Evolutionary conservation across 2,888 invertebrate genomes (phyloP).

Genomic region (Caenorhabditis plicata): DNA sequence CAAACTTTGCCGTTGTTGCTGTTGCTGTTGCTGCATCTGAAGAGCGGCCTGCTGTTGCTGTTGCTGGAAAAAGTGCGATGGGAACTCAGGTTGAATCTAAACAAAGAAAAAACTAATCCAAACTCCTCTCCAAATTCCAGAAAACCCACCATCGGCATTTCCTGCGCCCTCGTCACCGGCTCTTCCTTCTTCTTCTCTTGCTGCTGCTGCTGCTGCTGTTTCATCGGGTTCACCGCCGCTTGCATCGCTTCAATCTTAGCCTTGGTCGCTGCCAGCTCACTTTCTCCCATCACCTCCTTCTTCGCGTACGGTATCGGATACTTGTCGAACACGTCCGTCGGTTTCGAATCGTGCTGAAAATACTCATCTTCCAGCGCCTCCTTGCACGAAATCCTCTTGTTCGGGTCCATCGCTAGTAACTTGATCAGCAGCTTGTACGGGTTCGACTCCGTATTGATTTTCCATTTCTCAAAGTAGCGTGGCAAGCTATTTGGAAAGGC

Average conservation of each 20-base stretch:
- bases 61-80: too few species aligned
- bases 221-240: not conserved
- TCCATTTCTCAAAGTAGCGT: constrained; percentile 32
- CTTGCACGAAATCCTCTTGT: constrained; percentile 92
- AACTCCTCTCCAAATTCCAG: too few species aligned
- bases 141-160: too few species aligned
- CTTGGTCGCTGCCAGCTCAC: constrained; percentile 10
- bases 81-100: too few species aligned
- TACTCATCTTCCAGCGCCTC: constrained; percentile 97
- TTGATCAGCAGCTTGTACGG: constrained; percentile 50
- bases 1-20: too few species aligned
- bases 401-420: constrained; percentile 89
- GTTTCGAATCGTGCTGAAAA: constrained; percentile 71
- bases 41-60: too few species aligned
- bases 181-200: too few species aligned
- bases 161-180: too few species aligned
- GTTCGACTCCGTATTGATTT: constrained; percentile 16
- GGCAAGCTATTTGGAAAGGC: constrained; percentile 21
- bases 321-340: constrained; percentile 78
- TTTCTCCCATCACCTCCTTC: constrained; percentile 79
- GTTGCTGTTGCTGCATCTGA: too few species aligned
- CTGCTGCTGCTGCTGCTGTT: too few species aligned
- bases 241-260: constrained; percentile 1
- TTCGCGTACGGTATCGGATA: constrained; percentile 97
- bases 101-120: too few species aligned